Base-by-base conservation (phyloP, 2,113 vertebrate species). In the Catharus fuscescens region DNA sequence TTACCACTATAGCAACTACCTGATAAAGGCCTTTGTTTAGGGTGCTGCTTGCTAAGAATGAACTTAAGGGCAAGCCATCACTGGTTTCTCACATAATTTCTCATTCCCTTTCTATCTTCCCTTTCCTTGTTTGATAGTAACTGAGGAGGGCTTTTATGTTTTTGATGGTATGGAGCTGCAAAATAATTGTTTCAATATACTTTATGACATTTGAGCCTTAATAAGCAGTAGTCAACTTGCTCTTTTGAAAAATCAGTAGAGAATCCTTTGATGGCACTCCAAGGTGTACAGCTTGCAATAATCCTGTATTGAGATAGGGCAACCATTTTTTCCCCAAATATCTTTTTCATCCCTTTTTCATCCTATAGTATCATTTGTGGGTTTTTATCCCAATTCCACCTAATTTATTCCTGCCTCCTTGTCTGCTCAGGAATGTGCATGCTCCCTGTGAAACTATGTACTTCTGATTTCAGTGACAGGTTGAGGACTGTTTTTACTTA, bases 391-490 rank as follows among this genome's bases (percentile, higher is more conserved):
- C 18, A 38, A 50, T 71, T 69, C 28, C 14, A 36, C 24, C 2
- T 71, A 60, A 88, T 64, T 80, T 92, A 56, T 73, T 93, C 31
- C 8, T 36, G 45, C 67, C 48, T 83, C 44, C n/a, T 78, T 67
- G 38, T 77, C 52, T 83, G 38, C 69, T 90, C 67, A 71, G 64
- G 86, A 81, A 56, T 83, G 82, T 80, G 34, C 36, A 47, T 71
- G 25, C 32, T 74, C 31, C 44, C 44, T 36, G 18, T 86, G 69
- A 90, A 96, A 64, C 71, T 80, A 24, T 77, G 52, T 94, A 34
- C 18, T 92, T 93, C 56, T 44, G 26, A 56, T 92, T 96, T 92
- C 85, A 86, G n/a, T 93, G 90, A 86, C 69, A 74, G 67, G 34
- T 44, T 83, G 52, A 81, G 53, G 74, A 81, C 82, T 80, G 47